Base-by-base conservation (phyloP, 2,888 invertebrate species). In the Drosophila colorata region DNA sequence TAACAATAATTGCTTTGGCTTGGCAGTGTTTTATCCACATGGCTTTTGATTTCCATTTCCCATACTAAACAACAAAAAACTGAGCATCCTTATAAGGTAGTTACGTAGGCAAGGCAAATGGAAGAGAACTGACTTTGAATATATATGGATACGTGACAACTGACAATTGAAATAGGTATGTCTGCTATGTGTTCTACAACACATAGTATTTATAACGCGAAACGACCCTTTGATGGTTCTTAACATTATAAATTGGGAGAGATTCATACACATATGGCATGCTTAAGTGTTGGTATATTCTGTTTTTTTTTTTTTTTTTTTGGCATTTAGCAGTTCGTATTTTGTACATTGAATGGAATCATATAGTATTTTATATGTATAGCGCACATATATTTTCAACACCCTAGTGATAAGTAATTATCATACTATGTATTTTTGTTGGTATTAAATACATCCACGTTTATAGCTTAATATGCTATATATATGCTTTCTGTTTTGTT, bases 311-410 rank as follows among this genome's bases (percentile, higher is more conserved):
- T 18, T 20, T 58, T 59, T 51, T 59, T 41, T 53, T 74, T 68
- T 74, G 64, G 63, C 60, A 70, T 75, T 69, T 65, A 55, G 49
- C 59, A 52, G 61, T 67, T 57, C 53, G 53, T 49, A 55, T 63
- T 83, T 85, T 86, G 87, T 85, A 85, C 87, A 87, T 72, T 75
- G 66, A 80, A 86, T 86, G 74, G 78, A 86, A 82, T 79, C 55
- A 69, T 73, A 47, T 69, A 41, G 47, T 56, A 25, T 23, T 37
- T 18, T 38, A 14, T 56, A 44, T 55, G 44, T 28, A 64, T 64
- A 58, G 74, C 53, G 74, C 57, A 53, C 40, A 58, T 68, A 43
- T 52, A 35, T 44, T 47, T 28, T 37, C 33, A 69, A 70, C 58
- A 59, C 37, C 55, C 70, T 70, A 75, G 40, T 52, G 68, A 76